Percentiles rank a stretch among this genome's conserved stretches.
Conservation (phyloP, 2,113 vertebrate species). For the Campylomormyrus tamandua region DNA sequence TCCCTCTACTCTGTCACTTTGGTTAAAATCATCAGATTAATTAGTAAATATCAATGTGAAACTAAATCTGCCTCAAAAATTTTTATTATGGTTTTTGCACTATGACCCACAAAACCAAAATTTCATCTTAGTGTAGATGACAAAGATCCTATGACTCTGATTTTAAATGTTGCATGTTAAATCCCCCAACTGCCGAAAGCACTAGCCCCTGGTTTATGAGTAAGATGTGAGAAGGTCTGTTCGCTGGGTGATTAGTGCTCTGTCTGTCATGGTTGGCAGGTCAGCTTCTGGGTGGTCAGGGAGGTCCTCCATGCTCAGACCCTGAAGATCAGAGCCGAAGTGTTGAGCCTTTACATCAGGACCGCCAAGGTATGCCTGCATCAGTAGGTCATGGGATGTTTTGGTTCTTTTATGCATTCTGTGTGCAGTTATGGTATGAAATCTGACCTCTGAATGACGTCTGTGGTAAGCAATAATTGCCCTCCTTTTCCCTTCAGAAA, state of each 20-base stretch:
- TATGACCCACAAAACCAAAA: background rate
- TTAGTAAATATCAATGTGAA: background rate
- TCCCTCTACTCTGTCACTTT: background rate
- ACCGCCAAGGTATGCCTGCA: constrained; percentile 83
- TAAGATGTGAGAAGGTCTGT: background rate
- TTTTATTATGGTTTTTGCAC: background rate
- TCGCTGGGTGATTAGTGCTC: background rate
- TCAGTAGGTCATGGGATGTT: background rate
- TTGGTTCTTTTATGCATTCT: background rate
- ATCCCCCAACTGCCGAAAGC: background rate
- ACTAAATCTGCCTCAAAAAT: background rate
- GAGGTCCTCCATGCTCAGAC: constrained; percentile 97
- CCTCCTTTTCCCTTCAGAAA: constrained; percentile 61
- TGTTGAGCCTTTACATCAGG: constrained; percentile 95
- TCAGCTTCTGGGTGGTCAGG: constrained; percentile 97
- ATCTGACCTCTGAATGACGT: background rate
- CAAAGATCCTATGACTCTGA: background rate
- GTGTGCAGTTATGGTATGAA: constrained; percentile 25
- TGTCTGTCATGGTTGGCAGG: constrained; percentile 53
- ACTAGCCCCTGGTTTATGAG: background rate
- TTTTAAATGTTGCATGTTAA: background rate
- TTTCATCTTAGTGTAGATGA: background rate
- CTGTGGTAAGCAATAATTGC: background rate
- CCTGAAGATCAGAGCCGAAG: constrained; percentile 95
- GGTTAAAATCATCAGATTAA: background rate